Evolutionary conservation across 2,113 vertebrate species (phyloP).

Genomic region (Tapirus terrestris): DNA sequence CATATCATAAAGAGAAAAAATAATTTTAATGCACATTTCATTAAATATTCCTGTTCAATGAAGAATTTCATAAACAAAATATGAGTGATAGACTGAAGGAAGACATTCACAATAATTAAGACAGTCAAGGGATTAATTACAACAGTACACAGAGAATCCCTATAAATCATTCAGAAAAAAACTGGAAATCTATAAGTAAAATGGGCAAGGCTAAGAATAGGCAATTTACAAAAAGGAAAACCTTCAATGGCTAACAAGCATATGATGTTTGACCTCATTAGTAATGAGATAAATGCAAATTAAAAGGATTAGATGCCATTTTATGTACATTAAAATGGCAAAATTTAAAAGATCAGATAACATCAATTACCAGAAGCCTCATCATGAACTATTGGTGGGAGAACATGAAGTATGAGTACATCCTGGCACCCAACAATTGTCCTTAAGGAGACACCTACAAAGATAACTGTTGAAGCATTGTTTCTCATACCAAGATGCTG

Average conservation of each 20-base stretch:
- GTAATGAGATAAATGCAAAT: not conserved
- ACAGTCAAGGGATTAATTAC: not conserved
- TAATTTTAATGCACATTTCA: not conserved
- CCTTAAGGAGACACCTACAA: not conserved
- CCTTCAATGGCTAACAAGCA: not conserved
- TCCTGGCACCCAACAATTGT: not conserved
- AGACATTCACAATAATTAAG: not conserved
- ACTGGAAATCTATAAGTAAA: not conserved
- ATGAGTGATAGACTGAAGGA: not conserved
- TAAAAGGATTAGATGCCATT: not conserved
- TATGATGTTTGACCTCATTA: not conserved
- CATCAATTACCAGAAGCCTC: not conserved
- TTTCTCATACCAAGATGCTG: not conserved
- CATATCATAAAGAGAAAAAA: not conserved
- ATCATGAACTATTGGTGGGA: not conserved
- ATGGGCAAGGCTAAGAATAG: not conserved
- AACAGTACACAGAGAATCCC: not conserved
- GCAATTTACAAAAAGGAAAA: slow-evolving; percentile 37
- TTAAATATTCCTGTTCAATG: not conserved
- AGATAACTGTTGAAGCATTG: not conserved
- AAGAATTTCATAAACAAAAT: not conserved
- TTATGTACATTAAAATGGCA: not conserved
- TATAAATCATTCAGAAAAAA: not conserved
- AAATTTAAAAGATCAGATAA: not conserved
- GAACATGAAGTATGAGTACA: not conserved